Percentiles rank a stretch among this genome's conserved stretches.
Conservation (phyloP, 2,888 invertebrate species). For the Limnephilus marmoratus region DNA sequence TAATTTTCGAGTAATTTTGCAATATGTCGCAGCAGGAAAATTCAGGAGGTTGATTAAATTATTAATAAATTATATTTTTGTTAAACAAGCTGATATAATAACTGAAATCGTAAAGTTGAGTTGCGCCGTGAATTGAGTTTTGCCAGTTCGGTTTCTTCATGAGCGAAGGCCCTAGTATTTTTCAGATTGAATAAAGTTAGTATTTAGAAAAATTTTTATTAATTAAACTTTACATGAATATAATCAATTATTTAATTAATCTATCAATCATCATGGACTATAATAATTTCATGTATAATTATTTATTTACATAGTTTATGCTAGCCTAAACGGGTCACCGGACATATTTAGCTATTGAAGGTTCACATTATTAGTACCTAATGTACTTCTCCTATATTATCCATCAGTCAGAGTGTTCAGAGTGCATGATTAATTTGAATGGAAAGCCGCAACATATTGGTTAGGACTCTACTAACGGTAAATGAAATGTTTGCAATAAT, state of each 20-base stretch:
- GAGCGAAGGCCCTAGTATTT: no score
- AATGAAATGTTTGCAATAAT: not conserved
- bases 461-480: not conserved
- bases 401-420: not conserved
- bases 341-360: not conserved
- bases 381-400: not conserved
- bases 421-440: conserved; percentile 31
- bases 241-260: not conserved
- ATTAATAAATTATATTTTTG: no score
- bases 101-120: no score
- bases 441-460: conserved; percentile 2
- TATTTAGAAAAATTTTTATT: not conserved
- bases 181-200: not conserved
- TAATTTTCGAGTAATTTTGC: no score
- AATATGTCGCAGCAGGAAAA: no score
- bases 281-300: not conserved
- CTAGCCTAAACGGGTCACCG: not conserved
- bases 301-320: not conserved
- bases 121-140: no score
- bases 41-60: no score
- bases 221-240: not conserved
- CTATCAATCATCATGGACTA: no score
- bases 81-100: no score
- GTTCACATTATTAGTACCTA: not conserved
- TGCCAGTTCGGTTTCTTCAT: no score